phyloP scores from a whole-genome alignment of 2,888 invertebrate genomes.

The Geotrupes spiniger region DNA sequence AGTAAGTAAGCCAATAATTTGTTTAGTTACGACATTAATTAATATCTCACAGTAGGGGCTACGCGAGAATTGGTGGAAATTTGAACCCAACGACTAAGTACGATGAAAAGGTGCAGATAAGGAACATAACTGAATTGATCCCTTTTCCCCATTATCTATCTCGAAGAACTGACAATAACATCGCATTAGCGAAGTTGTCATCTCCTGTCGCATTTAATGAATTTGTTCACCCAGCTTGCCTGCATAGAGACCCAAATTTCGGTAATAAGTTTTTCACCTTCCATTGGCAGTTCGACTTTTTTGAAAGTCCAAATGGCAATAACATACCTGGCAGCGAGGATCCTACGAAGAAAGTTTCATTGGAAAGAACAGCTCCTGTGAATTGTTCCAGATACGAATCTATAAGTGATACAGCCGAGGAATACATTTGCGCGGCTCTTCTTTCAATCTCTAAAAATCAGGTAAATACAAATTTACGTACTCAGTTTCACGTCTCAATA shows the following conservation, averaged over 20 bases:
- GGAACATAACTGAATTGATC: conserved; percentile 38
- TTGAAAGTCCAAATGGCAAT: too few relatives aligned
- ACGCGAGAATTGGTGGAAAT: conserved; percentile 52
- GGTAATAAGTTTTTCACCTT: too few relatives aligned
- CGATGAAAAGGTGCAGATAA: conserved; percentile 38
- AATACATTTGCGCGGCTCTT: too few relatives aligned
- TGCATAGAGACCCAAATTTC: conserved; percentile 33
- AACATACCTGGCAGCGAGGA: too few relatives aligned
- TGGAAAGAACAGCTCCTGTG: too few relatives aligned
- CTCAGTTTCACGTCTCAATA: too few relatives aligned
- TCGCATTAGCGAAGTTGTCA: conserved; percentile 51
- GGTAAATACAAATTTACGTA: too few relatives aligned
- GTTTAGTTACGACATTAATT: conserved; percentile 4
- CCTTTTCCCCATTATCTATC: conserved; percentile 47
- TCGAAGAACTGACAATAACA: conserved; percentile 51
- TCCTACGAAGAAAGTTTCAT: too few relatives aligned
- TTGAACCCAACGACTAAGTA: conserved; percentile 39
- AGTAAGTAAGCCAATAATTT: conserved; percentile 19
- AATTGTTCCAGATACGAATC: too few relatives aligned
- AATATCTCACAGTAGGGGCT: conserved; percentile 14
- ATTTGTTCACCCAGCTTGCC: conserved; percentile 50
- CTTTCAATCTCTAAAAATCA: too few relatives aligned
- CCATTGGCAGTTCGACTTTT: too few relatives aligned
- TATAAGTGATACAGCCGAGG: too few relatives aligned
- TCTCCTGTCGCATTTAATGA: conserved; percentile 41